Evolutionary conservation across 1,140 invertebrate genomes (phyloP).

Genomic region (Planococcus citri): DNA sequence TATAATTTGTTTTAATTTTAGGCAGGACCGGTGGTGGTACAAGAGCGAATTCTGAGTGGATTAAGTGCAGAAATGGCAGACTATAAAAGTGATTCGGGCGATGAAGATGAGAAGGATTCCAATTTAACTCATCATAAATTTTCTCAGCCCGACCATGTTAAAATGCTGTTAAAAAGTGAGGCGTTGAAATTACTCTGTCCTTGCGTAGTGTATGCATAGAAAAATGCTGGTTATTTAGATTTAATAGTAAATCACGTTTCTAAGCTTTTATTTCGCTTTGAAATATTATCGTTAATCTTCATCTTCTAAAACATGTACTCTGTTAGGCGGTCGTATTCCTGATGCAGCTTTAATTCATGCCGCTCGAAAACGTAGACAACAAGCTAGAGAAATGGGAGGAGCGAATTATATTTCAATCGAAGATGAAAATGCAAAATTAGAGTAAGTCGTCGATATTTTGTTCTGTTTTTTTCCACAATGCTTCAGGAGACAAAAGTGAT

Average conservation of each 20-base stretch:
- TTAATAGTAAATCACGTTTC: too few relatives aligned
- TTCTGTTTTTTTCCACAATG: too few relatives aligned
- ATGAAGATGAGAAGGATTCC: conserved; percentile 41
- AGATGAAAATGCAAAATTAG: conserved; percentile 35
- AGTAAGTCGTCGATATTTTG: conserved; percentile 8
- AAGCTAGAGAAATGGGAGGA: conserved; percentile 68
- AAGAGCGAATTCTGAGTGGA: conserved; percentile 52
- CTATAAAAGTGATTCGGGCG: conserved; percentile 57
- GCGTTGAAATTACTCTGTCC: conserved; percentile 17
- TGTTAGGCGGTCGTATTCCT: conserved; percentile 75
- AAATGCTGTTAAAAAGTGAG: conserved; percentile 55
- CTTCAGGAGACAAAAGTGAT: too few relatives aligned
- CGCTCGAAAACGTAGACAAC: conserved; percentile 79
- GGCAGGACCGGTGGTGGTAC: conserved; percentile 25
- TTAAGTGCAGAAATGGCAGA: conserved; percentile 64
- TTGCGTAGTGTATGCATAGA: conserved; percentile 22
- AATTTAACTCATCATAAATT: conserved; percentile 39
- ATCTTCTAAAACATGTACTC: background rate
- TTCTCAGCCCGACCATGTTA: conserved; percentile 51
- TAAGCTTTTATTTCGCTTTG: conserved; percentile 10
- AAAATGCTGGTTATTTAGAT: too few relatives aligned
- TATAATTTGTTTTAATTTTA: conserved; percentile 17
- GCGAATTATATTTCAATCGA: conserved; percentile 56
- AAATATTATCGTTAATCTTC: background rate
- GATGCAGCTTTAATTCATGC: conserved; percentile 94